Evolutionary conservation across 2,113 vertebrate species (phyloP), one percentile per base, ranked within the genome.

Genomic region (Colius striatus): DNA sequence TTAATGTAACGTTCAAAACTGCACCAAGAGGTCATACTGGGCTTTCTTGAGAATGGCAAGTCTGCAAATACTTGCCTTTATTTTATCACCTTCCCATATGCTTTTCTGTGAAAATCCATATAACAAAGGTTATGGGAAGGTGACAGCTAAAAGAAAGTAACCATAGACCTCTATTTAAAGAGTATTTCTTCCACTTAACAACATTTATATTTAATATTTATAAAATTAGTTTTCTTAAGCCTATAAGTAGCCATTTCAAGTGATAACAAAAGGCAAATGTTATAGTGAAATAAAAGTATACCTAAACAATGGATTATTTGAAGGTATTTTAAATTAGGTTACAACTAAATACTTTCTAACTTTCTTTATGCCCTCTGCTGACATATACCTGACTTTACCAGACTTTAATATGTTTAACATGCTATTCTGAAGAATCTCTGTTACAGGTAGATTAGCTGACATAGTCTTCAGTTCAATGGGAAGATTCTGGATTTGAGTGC

Each of bases 321-420:
- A 61, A 62, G 4, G 1, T 72, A 41, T 84, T 92, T 77, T 65
- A 75, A 55, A 22, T 62, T 66, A 57, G 48, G 17, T 76, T 85
- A 36, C 19, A 76, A 45, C 13, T 66, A 55, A 81, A 71, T 22
- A 10, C 12, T 82, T 89, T 95, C 29, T 73, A 30, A 76, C 20
- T 62, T 58, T 68, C 36, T 38, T 60, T 84, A 16, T 90, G 90
- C 92, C 78, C 88, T 94, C 79, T 95, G 71, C 84, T 92, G 90
- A 80, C 17, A 2, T 17, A 47, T 17, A 38, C 4, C 15, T 79
- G 53, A 92, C 92, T 87, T 87, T 96, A 70, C 57, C 41, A 63
- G 26, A 29, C 18, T 14, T 63, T 22, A 36, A 47, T 54, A 41
- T 6, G 13, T 36, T 43, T 57, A 76, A 66, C 18, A 17, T 38